A percentile compares a stretch with the other conserved stretches of the same genome.
phyloP scores from a whole-genome alignment of 2,113 vertebrate species.

The Pandion haliaetus region DNA sequence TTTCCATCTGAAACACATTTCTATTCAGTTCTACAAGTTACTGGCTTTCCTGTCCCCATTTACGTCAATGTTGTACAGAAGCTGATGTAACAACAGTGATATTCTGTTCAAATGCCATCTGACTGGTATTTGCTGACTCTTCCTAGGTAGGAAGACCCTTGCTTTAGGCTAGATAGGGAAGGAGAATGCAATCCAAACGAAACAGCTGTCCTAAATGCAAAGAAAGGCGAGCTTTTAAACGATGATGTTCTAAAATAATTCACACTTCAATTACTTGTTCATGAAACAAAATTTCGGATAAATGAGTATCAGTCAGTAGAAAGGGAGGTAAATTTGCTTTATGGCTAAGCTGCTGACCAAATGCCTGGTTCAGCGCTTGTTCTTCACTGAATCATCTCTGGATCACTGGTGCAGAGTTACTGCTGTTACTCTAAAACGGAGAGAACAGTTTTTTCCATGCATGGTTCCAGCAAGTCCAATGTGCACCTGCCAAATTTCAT shows the following conservation, averaged over 20 bases:
- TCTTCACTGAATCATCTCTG: neutral
- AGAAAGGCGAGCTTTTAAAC: neutral
- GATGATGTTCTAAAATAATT: neutral
- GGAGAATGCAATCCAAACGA: neutral
- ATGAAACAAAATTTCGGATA: neutral
- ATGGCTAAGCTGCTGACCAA: neutral
- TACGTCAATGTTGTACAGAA: neutral
- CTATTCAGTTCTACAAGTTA: neutral
- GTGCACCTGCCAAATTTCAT: neutral
- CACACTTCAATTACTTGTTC: neutral
- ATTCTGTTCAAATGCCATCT: neutral
- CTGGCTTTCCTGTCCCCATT: neutral
- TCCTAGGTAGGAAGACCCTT: neutral
- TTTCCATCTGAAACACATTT: neutral
- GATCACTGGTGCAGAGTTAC: neutral
- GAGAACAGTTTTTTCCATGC: neutral
- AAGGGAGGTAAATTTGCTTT: neutral
- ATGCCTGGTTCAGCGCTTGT: neutral
- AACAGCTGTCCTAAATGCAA: neutral
- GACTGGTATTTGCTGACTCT: neutral
- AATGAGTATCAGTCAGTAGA: neutral
- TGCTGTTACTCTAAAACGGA: neutral
- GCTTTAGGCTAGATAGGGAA: neutral
- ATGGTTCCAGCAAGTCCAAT: neutral
- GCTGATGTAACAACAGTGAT: neutral